Evolutionary conservation across 2,888 invertebrate genomes (phyloP).

Genomic region (Limnephilus lunatus): DNA sequence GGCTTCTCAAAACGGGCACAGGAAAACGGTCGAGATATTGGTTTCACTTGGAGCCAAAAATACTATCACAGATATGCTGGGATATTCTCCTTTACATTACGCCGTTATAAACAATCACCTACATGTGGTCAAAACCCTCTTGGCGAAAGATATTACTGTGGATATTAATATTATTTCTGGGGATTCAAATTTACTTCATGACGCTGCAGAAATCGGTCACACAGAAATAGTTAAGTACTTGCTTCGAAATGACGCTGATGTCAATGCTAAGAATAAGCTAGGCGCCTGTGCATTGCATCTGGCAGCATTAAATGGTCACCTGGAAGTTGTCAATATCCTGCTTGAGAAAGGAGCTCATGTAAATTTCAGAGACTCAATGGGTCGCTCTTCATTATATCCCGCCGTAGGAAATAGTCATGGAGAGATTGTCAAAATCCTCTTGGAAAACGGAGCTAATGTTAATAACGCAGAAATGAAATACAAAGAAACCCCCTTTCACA

Average conservation of each 20-base stretch:
- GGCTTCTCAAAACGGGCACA: not conserved
- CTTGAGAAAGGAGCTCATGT: not conserved
- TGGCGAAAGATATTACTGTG: not conserved
- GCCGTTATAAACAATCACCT: not conserved
- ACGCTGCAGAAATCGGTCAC: constrained; percentile 10
- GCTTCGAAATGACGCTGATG: not conserved
- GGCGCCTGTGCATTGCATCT: too few relatives aligned
- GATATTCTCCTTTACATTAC: not conserved
- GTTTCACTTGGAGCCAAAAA: constrained; percentile 7
- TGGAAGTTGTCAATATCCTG: too few relatives aligned
- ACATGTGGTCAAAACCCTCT: not conserved
- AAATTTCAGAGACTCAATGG: not conserved
- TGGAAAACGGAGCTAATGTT: not conserved
- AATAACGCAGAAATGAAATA: not conserved
- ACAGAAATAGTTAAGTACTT: constrained; percentile 7
- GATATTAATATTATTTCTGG: not conserved
- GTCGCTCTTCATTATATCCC: not conserved
- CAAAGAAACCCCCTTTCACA: not conserved
- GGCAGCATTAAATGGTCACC: too few relatives aligned
- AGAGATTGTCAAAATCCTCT: not conserved
- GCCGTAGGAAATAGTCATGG: not conserved
- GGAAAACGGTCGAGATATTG: constrained; percentile 17
- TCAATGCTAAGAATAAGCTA: not conserved
- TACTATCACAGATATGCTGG: not conserved
- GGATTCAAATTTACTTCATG: not conserved